phyloP scores from a whole-genome alignment of 1,140 invertebrate genomes.

The Bombus picipes region DNA sequence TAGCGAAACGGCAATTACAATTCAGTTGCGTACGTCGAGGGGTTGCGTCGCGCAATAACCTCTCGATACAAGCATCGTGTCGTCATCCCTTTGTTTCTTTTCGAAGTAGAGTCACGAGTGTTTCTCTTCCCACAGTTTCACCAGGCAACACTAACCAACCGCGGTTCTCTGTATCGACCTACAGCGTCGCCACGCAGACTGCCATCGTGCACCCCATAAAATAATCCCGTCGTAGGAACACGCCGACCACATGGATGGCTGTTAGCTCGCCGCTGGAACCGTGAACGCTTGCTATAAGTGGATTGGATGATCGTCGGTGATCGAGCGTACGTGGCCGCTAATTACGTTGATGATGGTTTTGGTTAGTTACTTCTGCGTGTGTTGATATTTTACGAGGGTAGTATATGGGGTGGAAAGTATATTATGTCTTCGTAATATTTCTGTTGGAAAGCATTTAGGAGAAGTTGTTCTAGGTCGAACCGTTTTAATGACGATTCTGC shows the following conservation, averaged over 20 bases:
- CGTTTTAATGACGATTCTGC: no score
- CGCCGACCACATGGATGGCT: conserved; percentile 4
- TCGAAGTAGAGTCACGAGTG: neutral
- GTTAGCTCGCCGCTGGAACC: neutral
- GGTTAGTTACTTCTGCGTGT: neutral
- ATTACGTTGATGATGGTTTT: neutral
- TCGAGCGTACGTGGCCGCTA: conserved; percentile 1
- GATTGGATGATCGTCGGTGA: conserved; percentile 35
- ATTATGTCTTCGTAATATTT: neutral
- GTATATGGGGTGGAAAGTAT: no score
- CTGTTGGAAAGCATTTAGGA: neutral
- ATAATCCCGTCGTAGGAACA: neutral
- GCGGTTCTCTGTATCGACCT: conserved; percentile 67
- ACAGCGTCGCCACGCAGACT: conserved; percentile 65
- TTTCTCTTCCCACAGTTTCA: neutral
- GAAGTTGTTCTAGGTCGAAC: neutral
- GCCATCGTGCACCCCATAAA: conserved; percentile 58
- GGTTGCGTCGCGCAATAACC: no score
- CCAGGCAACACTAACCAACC: conserved; percentile 31
- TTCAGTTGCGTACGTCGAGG: conserved; percentile 1
- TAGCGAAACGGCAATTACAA: conserved; percentile 12
- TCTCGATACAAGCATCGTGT: neutral
- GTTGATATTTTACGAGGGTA: no score
- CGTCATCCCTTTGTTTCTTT: conserved; percentile 46
- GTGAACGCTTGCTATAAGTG: conserved; percentile 13